Evolutionary conservation across 64 coral and sea anemone species (phyloP), one percentile per base, ranked within the genome.

Genomic region (Acropora tenuis): DNA sequence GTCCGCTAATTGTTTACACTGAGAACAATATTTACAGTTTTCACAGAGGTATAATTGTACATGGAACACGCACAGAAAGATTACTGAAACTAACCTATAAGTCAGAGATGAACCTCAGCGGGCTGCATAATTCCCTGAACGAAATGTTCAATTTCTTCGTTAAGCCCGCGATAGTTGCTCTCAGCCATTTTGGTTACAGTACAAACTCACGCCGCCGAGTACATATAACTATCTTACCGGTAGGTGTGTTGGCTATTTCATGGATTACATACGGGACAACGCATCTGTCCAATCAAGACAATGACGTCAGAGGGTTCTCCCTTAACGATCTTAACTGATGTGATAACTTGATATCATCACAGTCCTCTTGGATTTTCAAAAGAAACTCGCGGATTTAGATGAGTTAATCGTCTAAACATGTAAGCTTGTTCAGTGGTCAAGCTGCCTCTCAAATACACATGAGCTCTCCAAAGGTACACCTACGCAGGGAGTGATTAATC

Each of bases 371-470:
- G 49, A 1, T 65, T 16, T 6, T 48, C 45, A 85, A 46, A 72
- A 40, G 18, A 15, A 18, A 72, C 44, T 3, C 53, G 18, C 9
- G 47, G 42, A 49, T 20, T 3, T 47, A 52, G 10, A n/a, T 71
- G 82, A 85, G 16, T 71, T n/a, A 85, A 48, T 47, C 44, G 65
- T 71, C 61, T 15, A 71, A 30, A 85, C 5, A 48, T 84, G 66
- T 69, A 6, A 69, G 9, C 43, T 59, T 19, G 2, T 48, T 9
- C 13, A 48, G 43, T 77, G 15, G 4, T 1, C 0, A 1, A 48
- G 12, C 1, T 48, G 75, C 10, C 12, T 68, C 9, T 55, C 9
- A 5, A 55, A 4, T 9, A 55, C 52, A 55, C 52, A 55, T 9
- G 52, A 55, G 9, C 52, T 55, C 52, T 55, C 9, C 52, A 55